Conservation (phyloP, 2,113 vertebrate species). For the Sturnus vulgaris region DNA sequence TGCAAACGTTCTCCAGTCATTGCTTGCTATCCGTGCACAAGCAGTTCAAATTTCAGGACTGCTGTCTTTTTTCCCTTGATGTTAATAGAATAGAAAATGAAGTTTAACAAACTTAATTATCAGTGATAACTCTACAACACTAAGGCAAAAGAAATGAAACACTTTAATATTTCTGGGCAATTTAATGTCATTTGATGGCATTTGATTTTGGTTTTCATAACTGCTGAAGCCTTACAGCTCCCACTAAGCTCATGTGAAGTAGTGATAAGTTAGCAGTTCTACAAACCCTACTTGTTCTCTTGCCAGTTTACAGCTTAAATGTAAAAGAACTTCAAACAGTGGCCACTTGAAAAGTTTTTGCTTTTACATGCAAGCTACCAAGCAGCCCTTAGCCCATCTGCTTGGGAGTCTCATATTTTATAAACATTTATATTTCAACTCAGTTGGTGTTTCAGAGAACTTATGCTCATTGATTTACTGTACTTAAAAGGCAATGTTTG, state of each 20-base stretch:
- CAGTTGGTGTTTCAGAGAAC: neutral
- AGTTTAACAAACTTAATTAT: neutral
- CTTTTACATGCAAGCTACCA: neutral
- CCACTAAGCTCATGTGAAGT: neutral
- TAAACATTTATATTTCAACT: conserved; percentile 12
- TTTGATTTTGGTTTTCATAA: neutral
- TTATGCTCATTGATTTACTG: conserved; percentile 9
- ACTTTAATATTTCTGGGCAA: neutral
- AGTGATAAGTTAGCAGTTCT: neutral
- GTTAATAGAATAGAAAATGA: neutral
- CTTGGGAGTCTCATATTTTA: neutral
- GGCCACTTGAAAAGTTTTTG: neutral
- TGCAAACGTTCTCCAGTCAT: neutral
- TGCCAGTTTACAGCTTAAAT: neutral
- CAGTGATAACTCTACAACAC: neutral
- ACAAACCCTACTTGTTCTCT: neutral
- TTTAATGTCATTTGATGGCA: neutral
- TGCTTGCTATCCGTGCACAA: neutral
- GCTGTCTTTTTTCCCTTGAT: neutral
- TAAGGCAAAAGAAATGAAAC: neutral
- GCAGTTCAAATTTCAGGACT: neutral
- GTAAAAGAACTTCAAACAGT: neutral
- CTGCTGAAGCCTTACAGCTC: neutral
- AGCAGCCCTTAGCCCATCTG: neutral
- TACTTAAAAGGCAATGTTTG: conserved; percentile 61